Percentiles rank a stretch among this genome's conserved stretches.
Conservation (phyloP, 2,113 vertebrate species). For the Melanerpes aurifrons region DNA sequence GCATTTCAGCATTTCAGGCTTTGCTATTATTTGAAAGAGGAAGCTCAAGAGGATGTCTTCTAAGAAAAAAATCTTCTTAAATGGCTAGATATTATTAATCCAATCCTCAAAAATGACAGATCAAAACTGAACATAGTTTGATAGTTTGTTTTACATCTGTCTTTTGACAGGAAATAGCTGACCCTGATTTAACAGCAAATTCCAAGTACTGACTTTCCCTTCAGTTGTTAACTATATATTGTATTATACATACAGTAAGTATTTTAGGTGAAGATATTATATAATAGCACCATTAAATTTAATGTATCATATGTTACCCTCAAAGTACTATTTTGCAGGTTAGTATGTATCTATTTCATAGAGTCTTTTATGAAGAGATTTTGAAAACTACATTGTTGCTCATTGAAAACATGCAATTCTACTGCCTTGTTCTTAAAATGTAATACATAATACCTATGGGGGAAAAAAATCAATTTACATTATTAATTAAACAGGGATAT, state of each 20-base stretch:
- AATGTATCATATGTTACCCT: neutral
- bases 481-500: neutral
- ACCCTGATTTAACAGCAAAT: neutral
- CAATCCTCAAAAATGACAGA: neutral
- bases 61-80: neutral
- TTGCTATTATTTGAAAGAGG: neutral
- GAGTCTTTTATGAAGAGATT: neutral
- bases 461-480: conserved; percentile 19
- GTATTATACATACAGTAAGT: neutral
- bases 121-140: neutral
- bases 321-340: neutral
- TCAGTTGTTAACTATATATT: neutral
- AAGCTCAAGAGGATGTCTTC: neutral
- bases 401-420: neutral
- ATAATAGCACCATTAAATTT: neutral
- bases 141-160: neutral
- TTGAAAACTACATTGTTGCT: neutral
- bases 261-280: neutral
- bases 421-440: neutral
- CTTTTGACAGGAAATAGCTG: neutral
- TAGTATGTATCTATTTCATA: neutral
- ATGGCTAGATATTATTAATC: neutral
- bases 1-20: neutral
- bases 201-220: neutral
- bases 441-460: conserved; percentile 7